Evolutionary conservation across 2,113 vertebrate species (phyloP).

Genomic region (Solenodon paradoxus): DNA sequence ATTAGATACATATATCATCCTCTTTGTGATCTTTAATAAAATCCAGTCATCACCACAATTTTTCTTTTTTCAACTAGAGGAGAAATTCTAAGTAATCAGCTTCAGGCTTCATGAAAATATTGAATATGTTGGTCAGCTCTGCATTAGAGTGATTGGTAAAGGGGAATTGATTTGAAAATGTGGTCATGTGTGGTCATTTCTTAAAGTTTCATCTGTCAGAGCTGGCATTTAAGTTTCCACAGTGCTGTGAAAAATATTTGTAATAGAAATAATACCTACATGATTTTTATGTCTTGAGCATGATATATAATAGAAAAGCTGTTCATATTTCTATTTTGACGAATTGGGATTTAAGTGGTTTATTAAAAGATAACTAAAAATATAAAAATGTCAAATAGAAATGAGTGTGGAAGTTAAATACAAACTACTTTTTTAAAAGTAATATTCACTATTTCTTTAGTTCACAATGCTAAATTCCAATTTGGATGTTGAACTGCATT

Average conservation of each 20-base stretch:
- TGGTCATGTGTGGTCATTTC: neutral
- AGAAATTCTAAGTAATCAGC: neutral
- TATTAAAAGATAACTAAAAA: neutral
- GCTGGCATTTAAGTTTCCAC: neutral
- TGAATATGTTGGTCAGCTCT: neutral
- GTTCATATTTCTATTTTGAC: neutral
- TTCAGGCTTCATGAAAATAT: neutral
- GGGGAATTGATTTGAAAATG: neutral
- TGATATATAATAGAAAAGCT: neutral
- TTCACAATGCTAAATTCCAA: too few relatives aligned
- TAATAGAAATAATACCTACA: neutral
- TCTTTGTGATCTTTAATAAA: neutral
- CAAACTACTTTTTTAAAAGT: too few relatives aligned
- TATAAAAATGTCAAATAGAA: neutral
- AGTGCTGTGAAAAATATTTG: neutral
- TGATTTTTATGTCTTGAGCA: neutral
- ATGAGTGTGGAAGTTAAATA: neutral
- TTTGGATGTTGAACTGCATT: too few relatives aligned
- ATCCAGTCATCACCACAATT: neutral
- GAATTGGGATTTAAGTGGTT: neutral
- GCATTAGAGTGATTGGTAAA: neutral
- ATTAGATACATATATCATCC: neutral
- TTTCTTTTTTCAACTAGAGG: neutral
- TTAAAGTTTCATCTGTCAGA: neutral
- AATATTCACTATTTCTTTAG: too few relatives aligned